phyloP scores from a whole-genome alignment of 2,113 vertebrate species.

The Tragelaphus scriptus region DNA sequence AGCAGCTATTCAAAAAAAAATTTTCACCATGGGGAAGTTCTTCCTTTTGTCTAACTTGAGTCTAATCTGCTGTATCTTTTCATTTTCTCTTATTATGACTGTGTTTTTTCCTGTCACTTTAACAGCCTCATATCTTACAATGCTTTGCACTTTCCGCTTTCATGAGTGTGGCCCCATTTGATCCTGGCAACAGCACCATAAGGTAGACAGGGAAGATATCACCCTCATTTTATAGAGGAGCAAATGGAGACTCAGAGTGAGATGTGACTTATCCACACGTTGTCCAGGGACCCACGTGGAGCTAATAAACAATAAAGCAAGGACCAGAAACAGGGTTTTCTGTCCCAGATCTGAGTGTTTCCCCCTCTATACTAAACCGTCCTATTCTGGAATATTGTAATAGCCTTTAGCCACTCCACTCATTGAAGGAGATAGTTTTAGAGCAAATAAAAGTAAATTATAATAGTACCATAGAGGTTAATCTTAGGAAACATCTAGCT shows the following conservation, averaged over 20 bases:
- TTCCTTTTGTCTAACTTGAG: not conserved
- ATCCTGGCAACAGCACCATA: not conserved
- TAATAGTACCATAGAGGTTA: not conserved
- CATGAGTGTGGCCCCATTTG: not conserved
- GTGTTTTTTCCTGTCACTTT: conserved; percentile 1
- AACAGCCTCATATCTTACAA: not conserved
- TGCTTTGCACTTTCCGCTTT: not conserved
- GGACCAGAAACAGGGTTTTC: not conserved
- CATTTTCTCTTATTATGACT: not conserved
- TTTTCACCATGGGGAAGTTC: not conserved
- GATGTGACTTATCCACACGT: not conserved
- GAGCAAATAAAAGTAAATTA: conserved; percentile 1
- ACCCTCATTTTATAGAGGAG: not conserved
- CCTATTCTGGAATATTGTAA: not conserved
- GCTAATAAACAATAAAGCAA: not conserved
- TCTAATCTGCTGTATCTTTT: not conserved
- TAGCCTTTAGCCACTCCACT: not conserved
- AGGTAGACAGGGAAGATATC: not conserved
- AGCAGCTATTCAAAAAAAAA: not conserved
- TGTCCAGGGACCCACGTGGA: not conserved
- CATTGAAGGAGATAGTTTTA: conserved; percentile 9
- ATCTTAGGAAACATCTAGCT: not conserved
- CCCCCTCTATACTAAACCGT: not conserved
- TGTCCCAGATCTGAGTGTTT: not conserved
- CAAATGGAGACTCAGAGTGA: not conserved